phyloP scores from a whole-genome alignment of 1,140 invertebrate species.

The Cyclina sinensis region DNA sequence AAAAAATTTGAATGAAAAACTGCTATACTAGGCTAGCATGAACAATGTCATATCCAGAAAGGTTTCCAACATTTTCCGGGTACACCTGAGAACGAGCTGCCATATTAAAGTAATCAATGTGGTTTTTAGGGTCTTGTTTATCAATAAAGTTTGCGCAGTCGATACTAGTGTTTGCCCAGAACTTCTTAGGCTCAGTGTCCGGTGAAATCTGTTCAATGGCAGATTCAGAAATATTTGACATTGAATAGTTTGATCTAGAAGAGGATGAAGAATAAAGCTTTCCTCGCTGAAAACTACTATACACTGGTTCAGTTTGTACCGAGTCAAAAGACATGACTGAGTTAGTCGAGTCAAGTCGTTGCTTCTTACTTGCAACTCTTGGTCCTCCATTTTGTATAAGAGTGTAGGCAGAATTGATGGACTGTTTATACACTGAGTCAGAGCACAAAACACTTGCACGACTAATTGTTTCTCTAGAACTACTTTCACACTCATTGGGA shows the following conservation, averaged over 20 bases:
- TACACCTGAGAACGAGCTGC: conserved; percentile 46
- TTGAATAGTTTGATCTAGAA: conserved; percentile 66
- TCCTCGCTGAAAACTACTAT: conserved; percentile 21
- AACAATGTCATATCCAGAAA: conserved; percentile 65
- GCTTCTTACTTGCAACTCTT: neutral
- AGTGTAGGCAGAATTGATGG: conserved; percentile 21
- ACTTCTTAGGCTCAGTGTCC: conserved; percentile 29
- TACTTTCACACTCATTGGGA: conserved; percentile 26
- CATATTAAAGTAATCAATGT: conserved; percentile 62
- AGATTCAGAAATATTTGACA: conserved; percentile 64
- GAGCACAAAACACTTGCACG: conserved; percentile 23
- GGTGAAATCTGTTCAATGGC: conserved; percentile 41
- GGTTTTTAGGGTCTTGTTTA: conserved; percentile 13
- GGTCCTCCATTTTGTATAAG: conserved; percentile 46
- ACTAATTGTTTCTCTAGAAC: neutral
- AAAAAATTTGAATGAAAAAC: too few species aligned
- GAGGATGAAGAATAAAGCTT: conserved; percentile 65
- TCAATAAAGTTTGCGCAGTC: conserved; percentile 7
- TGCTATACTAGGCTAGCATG: conserved; percentile 61
- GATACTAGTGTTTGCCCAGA: conserved; percentile 47
- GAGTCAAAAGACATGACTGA: conserved; percentile 64
- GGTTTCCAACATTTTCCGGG: conserved; percentile 39
- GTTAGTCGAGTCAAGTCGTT: conserved; percentile 52
- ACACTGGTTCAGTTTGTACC: conserved; percentile 60
- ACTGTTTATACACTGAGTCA: conserved; percentile 12